Evolutionary conservation across 1,140 invertebrate genomes (phyloP).

Genomic region (Ptiloglossa arizonensis): DNA sequence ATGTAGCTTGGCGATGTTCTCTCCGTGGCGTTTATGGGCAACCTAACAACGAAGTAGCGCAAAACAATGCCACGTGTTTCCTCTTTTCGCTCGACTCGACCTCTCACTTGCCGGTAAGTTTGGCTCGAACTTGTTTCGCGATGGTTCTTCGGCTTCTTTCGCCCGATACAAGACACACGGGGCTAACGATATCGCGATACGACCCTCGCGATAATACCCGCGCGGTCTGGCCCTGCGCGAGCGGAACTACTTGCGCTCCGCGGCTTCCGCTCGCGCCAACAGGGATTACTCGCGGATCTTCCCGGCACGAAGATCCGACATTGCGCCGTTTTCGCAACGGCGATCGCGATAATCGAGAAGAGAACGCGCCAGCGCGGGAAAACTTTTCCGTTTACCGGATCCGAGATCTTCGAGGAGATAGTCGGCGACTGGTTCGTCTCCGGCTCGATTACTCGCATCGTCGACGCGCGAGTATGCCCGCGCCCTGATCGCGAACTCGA

Average conservation of each 20-base stretch:
- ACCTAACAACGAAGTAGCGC: constrained; percentile 73
- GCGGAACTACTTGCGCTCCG: constrained; percentile 40
- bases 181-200: constrained; percentile 38
- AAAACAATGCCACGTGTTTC: constrained; percentile 68
- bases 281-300: constrained; percentile 35
- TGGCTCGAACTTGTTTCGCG: too few species aligned
- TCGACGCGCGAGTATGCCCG: too few species aligned
- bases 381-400: background rate
- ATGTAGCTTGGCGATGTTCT: constrained; percentile 72
- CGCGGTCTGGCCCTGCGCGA: constrained; percentile 16
- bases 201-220: constrained; percentile 30
- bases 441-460: too few species aligned
- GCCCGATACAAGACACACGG: background rate
- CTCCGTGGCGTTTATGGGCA: constrained; percentile 38
- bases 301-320: background rate
- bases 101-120: too few species aligned
- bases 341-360: background rate
- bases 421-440: too few species aligned
- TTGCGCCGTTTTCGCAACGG: background rate
- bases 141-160: background rate
- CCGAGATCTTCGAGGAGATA: background rate
- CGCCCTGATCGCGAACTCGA: too few species aligned
- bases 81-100: constrained; percentile 4
- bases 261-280: constrained; percentile 11
- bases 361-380: background rate